Conservation (phyloP, 1,140 invertebrate species). For the Pogonus chalceus region DNA sequence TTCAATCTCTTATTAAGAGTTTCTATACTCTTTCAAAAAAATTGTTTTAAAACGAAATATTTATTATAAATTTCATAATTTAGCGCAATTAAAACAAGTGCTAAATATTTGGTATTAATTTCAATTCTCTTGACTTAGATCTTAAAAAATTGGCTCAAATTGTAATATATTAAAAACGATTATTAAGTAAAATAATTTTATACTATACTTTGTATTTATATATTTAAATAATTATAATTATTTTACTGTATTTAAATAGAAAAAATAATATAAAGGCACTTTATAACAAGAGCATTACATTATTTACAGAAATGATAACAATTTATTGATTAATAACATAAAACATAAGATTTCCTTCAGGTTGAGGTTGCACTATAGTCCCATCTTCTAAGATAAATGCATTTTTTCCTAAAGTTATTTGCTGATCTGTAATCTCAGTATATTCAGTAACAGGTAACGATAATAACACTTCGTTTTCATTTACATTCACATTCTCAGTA, state of each 20-base stretch:
- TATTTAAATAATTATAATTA: too few relatives aligned
- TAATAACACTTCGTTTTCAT: constrained; percentile 23
- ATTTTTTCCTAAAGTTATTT: constrained; percentile 20
- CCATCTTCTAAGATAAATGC: constrained; percentile 23
- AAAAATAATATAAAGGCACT: not conserved
- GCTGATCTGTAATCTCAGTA: not conserved
- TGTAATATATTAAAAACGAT: too few relatives aligned
- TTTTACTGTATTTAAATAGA: not conserved
- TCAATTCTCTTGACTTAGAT: too few relatives aligned
- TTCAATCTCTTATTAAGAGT: too few relatives aligned
- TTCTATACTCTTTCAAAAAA: too few relatives aligned
- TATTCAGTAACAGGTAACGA: constrained; percentile 23
- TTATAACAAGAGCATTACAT: not conserved
- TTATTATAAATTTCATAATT: too few relatives aligned
- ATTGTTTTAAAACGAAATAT: too few relatives aligned
- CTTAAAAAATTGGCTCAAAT: too few relatives aligned
- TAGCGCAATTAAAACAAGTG: too few relatives aligned
- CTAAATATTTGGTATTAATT: too few relatives aligned
- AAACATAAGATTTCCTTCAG: constrained; percentile 20
- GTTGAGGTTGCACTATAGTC: constrained; percentile 22
- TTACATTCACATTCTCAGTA: constrained; percentile 13
- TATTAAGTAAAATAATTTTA: too few relatives aligned
- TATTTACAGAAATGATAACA: not conserved
- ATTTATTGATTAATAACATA: constrained; percentile 20
- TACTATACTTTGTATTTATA: too few relatives aligned